phyloP scores from a whole-genome alignment of 2,113 vertebrate genomes.

The Leucoraja erinaceus region DNA sequence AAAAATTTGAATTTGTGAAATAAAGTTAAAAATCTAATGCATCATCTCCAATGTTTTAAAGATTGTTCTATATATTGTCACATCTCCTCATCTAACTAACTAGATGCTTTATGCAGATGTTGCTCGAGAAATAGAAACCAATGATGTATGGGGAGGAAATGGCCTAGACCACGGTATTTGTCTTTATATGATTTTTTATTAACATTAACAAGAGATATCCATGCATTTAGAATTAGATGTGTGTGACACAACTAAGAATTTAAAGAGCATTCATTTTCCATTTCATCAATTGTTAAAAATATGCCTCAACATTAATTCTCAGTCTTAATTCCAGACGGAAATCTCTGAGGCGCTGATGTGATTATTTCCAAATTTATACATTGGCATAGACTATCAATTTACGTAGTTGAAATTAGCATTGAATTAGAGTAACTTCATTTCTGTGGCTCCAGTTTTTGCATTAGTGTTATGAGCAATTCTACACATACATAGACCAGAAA shows the following conservation, averaged over 20 bases:
- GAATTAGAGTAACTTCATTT: background rate
- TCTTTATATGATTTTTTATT: background rate
- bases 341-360: background rate
- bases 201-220: background rate
- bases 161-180: background rate
- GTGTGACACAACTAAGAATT: background rate
- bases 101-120: background rate
- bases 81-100: background rate
- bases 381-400: background rate
- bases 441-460: background rate
- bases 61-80: background rate
- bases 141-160: no score
- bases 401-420: background rate
- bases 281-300: slow-evolving; percentile 3
- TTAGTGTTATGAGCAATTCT: background rate
- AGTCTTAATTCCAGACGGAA: background rate
- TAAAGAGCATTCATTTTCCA: background rate
- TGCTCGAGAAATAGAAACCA: background rate
- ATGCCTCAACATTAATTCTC: background rate
- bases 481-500: background rate
- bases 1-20: background rate
- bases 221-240: background rate
- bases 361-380: background rate
- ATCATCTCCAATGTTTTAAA: background rate
- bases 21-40: background rate